phyloP scores from a whole-genome alignment of 2,888 invertebrate genomes.

The Diplolepis rosae region DNA sequence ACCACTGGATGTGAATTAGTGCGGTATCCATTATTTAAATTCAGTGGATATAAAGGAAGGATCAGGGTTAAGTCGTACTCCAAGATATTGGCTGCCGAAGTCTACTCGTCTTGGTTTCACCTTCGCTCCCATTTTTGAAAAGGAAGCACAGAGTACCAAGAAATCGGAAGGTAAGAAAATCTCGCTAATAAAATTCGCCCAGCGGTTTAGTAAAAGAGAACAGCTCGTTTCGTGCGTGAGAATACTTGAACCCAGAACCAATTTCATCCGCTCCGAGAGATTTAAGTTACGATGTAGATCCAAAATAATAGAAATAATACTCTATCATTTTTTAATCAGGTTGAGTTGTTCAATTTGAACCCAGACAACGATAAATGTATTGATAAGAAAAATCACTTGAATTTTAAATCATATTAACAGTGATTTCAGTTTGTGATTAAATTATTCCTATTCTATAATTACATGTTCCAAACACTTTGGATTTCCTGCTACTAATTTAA shows the following conservation, averaged over 20 bases:
- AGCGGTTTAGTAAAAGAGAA: slow-evolving; percentile 32
- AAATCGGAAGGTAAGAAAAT: slow-evolving; percentile 48
- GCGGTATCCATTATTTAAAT: slow-evolving; percentile 66
- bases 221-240: background rate
- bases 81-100: slow-evolving; percentile 66
- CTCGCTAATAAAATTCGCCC: slow-evolving; percentile 61
- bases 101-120: slow-evolving; percentile 43
- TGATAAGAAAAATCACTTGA: too few relatives aligned
- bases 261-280: background rate
- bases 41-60: slow-evolving; percentile 63
- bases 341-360: too few relatives aligned
- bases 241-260: background rate
- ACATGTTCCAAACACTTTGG: too few relatives aligned
- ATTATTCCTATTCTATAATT: too few relatives aligned
- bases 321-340: too few relatives aligned
- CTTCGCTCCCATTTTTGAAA: slow-evolving; percentile 40
- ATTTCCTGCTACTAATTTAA: too few relatives aligned
- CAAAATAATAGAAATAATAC: slow-evolving; percentile 34
- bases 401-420: too few relatives aligned
- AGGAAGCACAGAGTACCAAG: slow-evolving; percentile 37
- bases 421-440: too few relatives aligned
- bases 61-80: slow-evolving; percentile 66
- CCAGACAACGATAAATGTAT: too few relatives aligned
- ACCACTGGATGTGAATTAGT: slow-evolving; percentile 60
- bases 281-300: slow-evolving; percentile 24